Percentiles rank a stretch among this genome's conserved stretches.
Conservation (phyloP, 2,888 invertebrate species). For the Aplocera efformata region DNA sequence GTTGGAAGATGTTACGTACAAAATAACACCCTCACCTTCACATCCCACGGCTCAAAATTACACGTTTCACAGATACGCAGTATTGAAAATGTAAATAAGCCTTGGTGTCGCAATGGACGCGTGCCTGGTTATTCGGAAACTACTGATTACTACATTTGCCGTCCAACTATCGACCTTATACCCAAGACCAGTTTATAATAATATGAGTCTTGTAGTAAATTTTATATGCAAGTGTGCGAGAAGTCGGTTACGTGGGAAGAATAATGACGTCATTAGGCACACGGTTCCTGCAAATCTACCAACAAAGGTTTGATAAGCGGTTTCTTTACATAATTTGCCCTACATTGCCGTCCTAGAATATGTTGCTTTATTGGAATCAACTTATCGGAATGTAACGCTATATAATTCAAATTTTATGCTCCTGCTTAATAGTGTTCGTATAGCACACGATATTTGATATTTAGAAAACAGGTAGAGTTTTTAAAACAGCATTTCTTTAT, state of each 20-base stretch:
- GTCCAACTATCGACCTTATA: conserved; percentile 40
- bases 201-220: conserved; percentile 12
- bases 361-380: conserved; percentile 8
- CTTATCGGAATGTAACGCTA: conserved; percentile 1
- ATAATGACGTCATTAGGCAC: conserved; percentile 5
- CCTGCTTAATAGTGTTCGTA: background rate
- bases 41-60: conserved; percentile 27
- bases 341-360: conserved; percentile 25
- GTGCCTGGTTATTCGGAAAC: conserved; percentile 44
- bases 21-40: conserved; percentile 33
- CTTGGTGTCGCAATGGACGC: conserved; percentile 67
- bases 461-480: too few relatives aligned
- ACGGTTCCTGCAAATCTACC: conserved; percentile 7
- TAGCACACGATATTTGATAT: too few relatives aligned
- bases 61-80: conserved; percentile 34
- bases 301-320: conserved; percentile 32
- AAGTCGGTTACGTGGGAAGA: conserved; percentile 49
- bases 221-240: conserved; percentile 34
- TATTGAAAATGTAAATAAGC: conserved; percentile 51
- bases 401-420: background rate
- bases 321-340: conserved; percentile 30
- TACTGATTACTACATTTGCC: conserved; percentile 7
- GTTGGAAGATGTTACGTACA: conserved; percentile 46
- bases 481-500: too few relatives aligned
- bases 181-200: background rate